A percentile compares a stretch with the other conserved stretches of the same genome.
phyloP scores from a whole-genome alignment of 2,113 vertebrate species.

The Dolichotis patagonum region DNA sequence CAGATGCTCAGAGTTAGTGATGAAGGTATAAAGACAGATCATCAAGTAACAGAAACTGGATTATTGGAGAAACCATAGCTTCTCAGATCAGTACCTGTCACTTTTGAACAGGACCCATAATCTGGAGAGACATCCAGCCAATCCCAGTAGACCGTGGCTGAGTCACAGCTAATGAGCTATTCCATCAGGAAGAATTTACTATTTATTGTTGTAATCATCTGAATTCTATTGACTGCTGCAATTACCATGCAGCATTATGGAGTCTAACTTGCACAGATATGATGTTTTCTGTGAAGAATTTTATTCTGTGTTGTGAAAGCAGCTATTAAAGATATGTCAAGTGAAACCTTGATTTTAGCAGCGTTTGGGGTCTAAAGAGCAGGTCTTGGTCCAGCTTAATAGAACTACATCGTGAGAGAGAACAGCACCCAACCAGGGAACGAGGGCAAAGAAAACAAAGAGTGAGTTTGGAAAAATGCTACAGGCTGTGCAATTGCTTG shows the following conservation, averaged over 20 bases:
- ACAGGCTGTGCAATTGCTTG: neutral
- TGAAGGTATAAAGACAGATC: neutral
- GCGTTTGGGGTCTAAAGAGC: neutral
- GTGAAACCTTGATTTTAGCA: neutral
- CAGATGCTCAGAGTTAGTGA: rapidly evolving
- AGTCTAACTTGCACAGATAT: neutral
- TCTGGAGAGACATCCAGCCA: neutral
- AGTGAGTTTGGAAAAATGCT: neutral
- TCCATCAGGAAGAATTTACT: too few species aligned
- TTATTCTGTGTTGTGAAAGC: neutral
- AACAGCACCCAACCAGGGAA: neutral
- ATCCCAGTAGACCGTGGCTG: neutral
- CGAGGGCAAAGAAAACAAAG: neutral
- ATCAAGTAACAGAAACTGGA: rapidly evolving
- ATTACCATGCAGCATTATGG: neutral
- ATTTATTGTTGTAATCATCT: neutral
- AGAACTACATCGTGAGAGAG: rapidly evolving
- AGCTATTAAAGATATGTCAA: neutral
- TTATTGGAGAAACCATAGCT: neutral
- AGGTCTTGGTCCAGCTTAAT: neutral
- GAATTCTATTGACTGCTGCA: neutral
- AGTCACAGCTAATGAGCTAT: neutral
- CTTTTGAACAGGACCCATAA: neutral
- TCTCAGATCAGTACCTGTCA: neutral
- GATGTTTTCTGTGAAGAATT: neutral